Evolutionary conservation across 37 sponge, comb jelly and placozoan species (phyloP).

Genomic region (Tethya wilhelma): DNA sequence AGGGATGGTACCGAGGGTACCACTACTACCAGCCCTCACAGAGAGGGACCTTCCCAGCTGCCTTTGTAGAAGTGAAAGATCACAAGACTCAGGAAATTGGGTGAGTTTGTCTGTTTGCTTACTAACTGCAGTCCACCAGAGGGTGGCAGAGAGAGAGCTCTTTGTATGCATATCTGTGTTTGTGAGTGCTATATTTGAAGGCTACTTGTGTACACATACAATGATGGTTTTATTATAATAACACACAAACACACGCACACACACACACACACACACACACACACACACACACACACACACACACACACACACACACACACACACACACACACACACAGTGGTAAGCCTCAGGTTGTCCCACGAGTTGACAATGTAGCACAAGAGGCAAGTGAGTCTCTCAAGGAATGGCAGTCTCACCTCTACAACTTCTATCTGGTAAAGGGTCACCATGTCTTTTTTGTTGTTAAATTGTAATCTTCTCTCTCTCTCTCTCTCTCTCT

Average conservation of each 20-base stretch:
- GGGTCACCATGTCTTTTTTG: background rate
- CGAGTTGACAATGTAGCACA: conserved; percentile 39
- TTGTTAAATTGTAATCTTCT: background rate
- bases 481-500: background rate
- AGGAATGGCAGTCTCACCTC: conserved; percentile 51
- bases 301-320: conserved; percentile 4
- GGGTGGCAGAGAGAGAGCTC: too few species aligned
- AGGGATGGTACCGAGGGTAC: conserved; percentile 70
- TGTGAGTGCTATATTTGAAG: too few species aligned
- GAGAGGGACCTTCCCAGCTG: conserved; percentile 72
- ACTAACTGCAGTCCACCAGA: background rate
- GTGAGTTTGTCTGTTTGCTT: conserved; percentile 8
- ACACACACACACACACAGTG: background rate
- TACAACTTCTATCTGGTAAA: conserved; percentile 42
- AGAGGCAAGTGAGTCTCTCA: conserved; percentile 58
- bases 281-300: too few species aligned
- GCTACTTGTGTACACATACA: too few species aligned
- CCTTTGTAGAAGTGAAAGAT: conserved; percentile 45
- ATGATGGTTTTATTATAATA: too few species aligned
- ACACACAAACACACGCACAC: too few species aligned
- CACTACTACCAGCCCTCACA: conserved; percentile 52
- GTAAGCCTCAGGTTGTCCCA: conserved; percentile 16
- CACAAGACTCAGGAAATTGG: conserved; percentile 2
- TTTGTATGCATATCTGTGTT: too few species aligned
- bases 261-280: too few species aligned